phyloP scores from a whole-genome alignment of 2,113 vertebrate species.

The Rhombomys opimus region DNA sequence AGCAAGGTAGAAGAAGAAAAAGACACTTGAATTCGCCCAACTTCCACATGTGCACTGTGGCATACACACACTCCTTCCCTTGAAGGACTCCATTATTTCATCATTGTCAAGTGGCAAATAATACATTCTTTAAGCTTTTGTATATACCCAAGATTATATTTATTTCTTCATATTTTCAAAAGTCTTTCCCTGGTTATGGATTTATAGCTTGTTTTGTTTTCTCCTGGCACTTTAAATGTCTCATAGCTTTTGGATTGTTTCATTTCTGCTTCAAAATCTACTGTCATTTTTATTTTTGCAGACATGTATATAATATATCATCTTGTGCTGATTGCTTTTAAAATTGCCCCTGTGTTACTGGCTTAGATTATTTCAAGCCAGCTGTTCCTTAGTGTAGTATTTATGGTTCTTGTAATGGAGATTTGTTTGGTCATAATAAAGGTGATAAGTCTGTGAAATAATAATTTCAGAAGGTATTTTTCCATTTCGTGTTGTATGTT shows the following conservation, averaged over 20 bases:
- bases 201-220: not conserved
- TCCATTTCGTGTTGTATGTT: not conserved
- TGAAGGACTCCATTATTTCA: not conserved
- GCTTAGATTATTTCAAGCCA: not conserved
- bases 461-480: not conserved
- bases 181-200: not conserved
- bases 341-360: not conserved
- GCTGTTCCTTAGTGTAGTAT: not conserved
- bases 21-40: not conserved
- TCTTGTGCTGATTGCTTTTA: not conserved
- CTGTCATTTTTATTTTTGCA: not conserved
- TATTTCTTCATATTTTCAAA: constrained; percentile 44
- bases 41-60: no score
- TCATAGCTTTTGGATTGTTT: not conserved
- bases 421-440: not conserved
- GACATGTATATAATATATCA: not conserved
- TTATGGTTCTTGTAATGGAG: not conserved
- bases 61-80: no score
- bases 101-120: not conserved
- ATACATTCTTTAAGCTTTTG: not conserved
- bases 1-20: not conserved
- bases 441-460: not conserved
- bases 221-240: not conserved
- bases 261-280: constrained; percentile 25
- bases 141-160: not conserved